These are phyloP conservation scores for Lagorchestes hirsutus DNA, from an alignment of 2,797 vertebrate genomes.

Conservation along the genomic window DNA sequence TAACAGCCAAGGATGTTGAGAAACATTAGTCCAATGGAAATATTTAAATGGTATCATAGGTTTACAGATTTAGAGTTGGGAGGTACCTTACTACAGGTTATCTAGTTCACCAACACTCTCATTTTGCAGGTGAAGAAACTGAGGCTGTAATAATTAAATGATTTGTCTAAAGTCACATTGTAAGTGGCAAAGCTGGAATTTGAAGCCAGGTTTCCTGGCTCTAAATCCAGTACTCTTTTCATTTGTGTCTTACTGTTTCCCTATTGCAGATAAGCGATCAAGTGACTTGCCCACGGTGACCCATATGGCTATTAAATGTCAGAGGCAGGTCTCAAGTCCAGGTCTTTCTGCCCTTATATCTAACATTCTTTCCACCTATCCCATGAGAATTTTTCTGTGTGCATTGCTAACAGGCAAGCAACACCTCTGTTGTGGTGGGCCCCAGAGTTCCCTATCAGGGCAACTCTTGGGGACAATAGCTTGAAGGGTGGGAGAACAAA, in stretches of 20 bases:
- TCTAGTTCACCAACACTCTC: not conserved
- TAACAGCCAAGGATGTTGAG: not conserved
- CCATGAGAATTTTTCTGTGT: not conserved
- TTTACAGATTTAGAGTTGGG: not conserved
- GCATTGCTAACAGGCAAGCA: not conserved
- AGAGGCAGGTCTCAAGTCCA: not conserved
- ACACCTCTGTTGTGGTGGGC: not conserved
- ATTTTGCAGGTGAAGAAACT: not conserved
- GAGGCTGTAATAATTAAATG: not conserved
- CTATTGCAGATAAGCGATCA: not conserved
- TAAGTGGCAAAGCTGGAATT: not conserved
- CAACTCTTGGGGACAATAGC: not conserved
- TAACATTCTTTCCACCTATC: not conserved
- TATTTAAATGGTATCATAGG: not conserved
- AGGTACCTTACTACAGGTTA: not conserved
- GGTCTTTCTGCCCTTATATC: not conserved
- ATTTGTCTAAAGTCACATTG: not conserved
- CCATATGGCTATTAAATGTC: not conserved
- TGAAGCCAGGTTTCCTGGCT: not conserved
- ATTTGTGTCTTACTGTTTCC: not conserved
- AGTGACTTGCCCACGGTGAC: not conserved
- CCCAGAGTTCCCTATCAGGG: not conserved
- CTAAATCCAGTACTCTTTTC: not conserved
- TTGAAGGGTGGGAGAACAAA: slow-evolving; percentile 2
- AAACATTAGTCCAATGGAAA: not conserved